Evolutionary conservation across 1,140 invertebrate species (phyloP).

Genomic region (Ladona fulva): DNA sequence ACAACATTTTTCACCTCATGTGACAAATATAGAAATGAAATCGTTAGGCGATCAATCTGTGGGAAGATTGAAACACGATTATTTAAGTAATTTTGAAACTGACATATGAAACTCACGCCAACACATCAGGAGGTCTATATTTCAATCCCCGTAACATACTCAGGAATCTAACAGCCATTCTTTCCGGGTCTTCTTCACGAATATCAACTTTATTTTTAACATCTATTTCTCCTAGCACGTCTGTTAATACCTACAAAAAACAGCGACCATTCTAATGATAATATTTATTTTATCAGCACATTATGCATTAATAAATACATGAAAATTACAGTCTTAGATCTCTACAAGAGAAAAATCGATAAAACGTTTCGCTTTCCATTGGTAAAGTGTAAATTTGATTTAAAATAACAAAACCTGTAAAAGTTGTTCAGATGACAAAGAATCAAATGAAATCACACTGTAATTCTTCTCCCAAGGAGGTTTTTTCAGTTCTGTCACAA

Average conservation of each 20-base stretch:
- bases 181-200: constrained; percentile 49
- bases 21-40: no score
- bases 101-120: constrained; percentile 23
- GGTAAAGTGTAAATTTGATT: no score
- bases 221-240: constrained; percentile 58
- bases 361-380: no score
- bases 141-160: constrained; percentile 54
- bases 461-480: constrained; percentile 63
- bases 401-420: constrained; percentile 62
- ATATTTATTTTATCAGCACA: no score
- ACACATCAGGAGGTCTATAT: constrained; percentile 52
- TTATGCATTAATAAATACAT: no score
- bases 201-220: constrained; percentile 49
- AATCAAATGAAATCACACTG: constrained; percentile 77
- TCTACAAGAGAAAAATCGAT: no score
- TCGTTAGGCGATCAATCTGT: no score
- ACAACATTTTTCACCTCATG: no score
- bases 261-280: no score
- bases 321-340: no score
- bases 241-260: constrained; percentile 50
- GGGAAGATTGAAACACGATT: no score
- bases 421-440: constrained; percentile 60
- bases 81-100: no score
- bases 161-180: constrained; percentile 52
- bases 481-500: constrained; percentile 67